Evolutionary conservation across 1,140 invertebrate species (phyloP), one percentile per base, ranked within the genome.

Genomic region (Carposina sasakii): DNA sequence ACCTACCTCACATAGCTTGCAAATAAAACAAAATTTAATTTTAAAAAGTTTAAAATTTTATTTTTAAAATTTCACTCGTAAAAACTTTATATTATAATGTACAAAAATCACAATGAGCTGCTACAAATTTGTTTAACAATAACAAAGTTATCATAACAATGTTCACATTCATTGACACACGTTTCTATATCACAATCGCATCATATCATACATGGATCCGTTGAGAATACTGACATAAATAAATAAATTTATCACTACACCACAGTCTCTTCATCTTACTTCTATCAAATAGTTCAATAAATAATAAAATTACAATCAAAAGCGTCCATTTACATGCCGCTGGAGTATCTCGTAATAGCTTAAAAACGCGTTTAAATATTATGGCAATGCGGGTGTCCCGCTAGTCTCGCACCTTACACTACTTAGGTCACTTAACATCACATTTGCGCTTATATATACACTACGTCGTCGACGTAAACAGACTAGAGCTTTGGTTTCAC

Each of bases 341-440:
- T 60, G 47, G 55, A 62, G 40, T 60, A 48, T 45, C 56, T 45
- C 40, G 20, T 41, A 44, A n/a, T n/a, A n/a, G n/a, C n/a, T n/a
- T 30, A 52, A 43, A 57, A 58, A 43, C 36, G 45, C 42, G 48
- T 65, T 76, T 79, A 69, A 72, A 75, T 75, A 82, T 75, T 81
- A 84, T 84, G 77, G 77, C 77, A 81, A 69, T 62, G 74, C 73
- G 73, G 77, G 37, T 46, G 26, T 37, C 47, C 76, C 81, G 74
- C 76, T 73, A 83, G 74, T 76, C 71, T 76, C 67, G 48, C 60
- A 56, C 50, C 68, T 81, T 76, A 84, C 64, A 76, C 81, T 84
- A 84, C 71, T 81, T 84, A 84, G 77, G 76, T 81, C 77, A 81
- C 77, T 76, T 79, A 77, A 77, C 72, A 85, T 85, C 81, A 85